Percentiles rank a stretch among this genome's conserved stretches.
Evolutionary conservation across 2,888 invertebrate species (phyloP).

Genomic region (Nasonovia ribisnigri): DNA sequence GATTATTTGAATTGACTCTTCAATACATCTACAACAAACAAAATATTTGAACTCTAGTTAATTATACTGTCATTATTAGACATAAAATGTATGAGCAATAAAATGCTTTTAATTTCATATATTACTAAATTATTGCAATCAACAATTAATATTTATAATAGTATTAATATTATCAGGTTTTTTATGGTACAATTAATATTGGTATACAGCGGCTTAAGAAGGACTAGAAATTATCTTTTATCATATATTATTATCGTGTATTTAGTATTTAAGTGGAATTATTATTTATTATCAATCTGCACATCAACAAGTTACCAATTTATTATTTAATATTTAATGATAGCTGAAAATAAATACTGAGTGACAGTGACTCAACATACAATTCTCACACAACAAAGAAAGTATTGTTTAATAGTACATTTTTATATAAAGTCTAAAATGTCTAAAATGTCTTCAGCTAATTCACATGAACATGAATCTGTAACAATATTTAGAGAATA

Average conservation of each 20-base stretch:
- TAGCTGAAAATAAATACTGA: not conserved
- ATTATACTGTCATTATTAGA: not conserved
- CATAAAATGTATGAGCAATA: not conserved
- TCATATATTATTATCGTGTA: no score
- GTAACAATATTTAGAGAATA: conserved; percentile 87
- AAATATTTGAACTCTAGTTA: not conserved
- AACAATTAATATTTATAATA: not conserved
- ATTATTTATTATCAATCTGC: not conserved
- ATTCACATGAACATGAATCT: conserved; percentile 71
- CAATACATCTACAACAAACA: no score
- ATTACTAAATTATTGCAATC: not conserved
- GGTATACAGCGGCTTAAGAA: not conserved
- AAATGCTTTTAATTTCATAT: not conserved
- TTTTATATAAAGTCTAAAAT: not conserved
- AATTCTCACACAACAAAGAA: not conserved
- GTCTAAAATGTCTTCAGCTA: not conserved
- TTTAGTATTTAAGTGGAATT: not conserved
- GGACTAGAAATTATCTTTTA: not conserved
- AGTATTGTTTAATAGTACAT: not conserved
- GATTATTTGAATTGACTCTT: no score
- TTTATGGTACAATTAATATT: not conserved
- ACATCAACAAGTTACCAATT: not conserved
- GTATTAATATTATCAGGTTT: not conserved
- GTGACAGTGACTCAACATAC: not conserved
- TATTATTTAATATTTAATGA: not conserved